Evolutionary conservation across 2,888 invertebrate genomes (phyloP).

Genomic region (Scaptomyza flava): DNA sequence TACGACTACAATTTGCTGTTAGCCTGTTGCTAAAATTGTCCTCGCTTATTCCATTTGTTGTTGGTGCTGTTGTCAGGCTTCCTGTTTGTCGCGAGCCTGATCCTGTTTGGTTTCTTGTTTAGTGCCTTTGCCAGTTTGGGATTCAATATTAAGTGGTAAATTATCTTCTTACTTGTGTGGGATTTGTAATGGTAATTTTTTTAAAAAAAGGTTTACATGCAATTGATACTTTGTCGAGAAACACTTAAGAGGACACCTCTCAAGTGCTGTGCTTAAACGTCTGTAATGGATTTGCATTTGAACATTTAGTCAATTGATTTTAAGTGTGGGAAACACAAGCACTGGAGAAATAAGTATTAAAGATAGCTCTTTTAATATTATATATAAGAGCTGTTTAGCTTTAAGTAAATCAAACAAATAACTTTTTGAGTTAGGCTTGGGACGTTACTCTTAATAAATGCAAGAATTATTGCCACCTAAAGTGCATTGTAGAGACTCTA

Average conservation of each 20-base stretch:
- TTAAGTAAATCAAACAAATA: background rate
- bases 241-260: slow-evolving; percentile 34
- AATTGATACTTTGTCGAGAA: slow-evolving; percentile 49
- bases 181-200: slow-evolving; percentile 25
- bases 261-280: slow-evolving; percentile 34
- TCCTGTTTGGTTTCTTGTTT: slow-evolving; percentile 3
- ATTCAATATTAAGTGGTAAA: slow-evolving; percentile 66
- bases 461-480: slow-evolving; percentile 2
- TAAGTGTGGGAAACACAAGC: background rate
- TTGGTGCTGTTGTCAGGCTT: slow-evolving; percentile 54
- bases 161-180: slow-evolving; percentile 52
- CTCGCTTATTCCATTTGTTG: slow-evolving; percentile 8
- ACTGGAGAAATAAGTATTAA: background rate
- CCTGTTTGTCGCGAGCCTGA: slow-evolving; percentile 37
- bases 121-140: slow-evolving; percentile 42
- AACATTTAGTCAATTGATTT: slow-evolving; percentile 59
- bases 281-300: slow-evolving; percentile 45
- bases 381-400: background rate
- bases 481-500: slow-evolving; percentile 13
- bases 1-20: slow-evolving; percentile 54
- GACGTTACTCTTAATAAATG: background rate
- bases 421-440: background rate
- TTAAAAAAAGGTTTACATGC: slow-evolving; percentile 68
- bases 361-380: background rate
- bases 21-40: slow-evolving; percentile 67